Conservation (phyloP, 2,113 vertebrate genomes). For the Diphyllodes magnificus region DNA sequence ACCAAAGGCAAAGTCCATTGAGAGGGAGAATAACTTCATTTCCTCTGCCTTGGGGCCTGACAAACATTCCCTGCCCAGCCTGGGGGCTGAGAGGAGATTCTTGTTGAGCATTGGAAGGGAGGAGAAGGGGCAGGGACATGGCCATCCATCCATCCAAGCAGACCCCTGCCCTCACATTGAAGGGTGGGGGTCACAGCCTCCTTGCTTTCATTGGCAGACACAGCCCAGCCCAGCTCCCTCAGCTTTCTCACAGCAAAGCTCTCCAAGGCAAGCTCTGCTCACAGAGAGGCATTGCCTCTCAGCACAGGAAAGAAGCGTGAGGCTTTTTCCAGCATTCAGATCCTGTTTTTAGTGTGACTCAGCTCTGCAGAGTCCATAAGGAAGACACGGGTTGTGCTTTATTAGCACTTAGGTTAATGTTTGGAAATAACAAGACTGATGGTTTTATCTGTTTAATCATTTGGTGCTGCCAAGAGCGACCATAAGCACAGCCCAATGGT, state of each 20-base stretch:
- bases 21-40: not conserved
- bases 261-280: not conserved
- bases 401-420: slow-evolving; percentile 70
- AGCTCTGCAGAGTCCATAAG: slow-evolving; percentile 52
- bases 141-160: not conserved
- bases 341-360: slow-evolving; percentile 65
- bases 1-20: not conserved
- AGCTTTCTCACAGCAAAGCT: not conserved
- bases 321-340: slow-evolving; percentile 56
- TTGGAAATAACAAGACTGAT: slow-evolving; percentile 65
- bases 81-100: not conserved
- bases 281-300: not conserved
- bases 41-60: not conserved
- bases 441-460: slow-evolving; percentile 63
- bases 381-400: slow-evolving; percentile 35
- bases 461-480: slow-evolving; percentile 42
- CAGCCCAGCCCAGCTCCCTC: not conserved
- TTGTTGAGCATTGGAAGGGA: not conserved
- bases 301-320: slow-evolving; percentile 30
- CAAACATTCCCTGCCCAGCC: not conserved
- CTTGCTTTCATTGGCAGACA: not conserved
- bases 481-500: slow-evolving; percentile 50
- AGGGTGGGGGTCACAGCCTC: not conserved
- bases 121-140: not conserved
- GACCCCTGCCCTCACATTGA: accelerated